phyloP scores from a whole-genome alignment of 2,888 invertebrate species.

The Hyposoter didymator region DNA sequence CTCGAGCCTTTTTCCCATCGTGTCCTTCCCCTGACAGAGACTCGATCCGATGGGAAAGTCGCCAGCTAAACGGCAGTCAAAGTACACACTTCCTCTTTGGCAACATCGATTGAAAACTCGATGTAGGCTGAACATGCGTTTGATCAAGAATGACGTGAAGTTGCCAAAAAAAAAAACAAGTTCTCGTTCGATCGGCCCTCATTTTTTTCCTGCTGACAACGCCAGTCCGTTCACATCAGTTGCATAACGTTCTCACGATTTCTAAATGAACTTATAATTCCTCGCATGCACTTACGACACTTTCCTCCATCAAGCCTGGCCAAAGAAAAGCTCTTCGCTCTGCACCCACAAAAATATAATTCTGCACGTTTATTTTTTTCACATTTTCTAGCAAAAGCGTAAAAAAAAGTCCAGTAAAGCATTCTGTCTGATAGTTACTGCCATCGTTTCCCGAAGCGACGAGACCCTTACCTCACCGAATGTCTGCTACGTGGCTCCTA shows the following conservation, averaged over 20 bases:
- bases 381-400: background rate
- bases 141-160: background rate
- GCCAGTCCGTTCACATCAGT: too few relatives aligned
- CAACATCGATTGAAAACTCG: conserved; percentile 12
- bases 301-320: background rate
- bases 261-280: background rate
- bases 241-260: too few relatives aligned
- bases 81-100: background rate
- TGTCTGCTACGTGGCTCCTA: conserved; percentile 66
- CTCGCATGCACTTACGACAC: background rate
- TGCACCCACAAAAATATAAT: too few relatives aligned
- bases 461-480: conserved; percentile 62
- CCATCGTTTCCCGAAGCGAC: conserved; percentile 64
- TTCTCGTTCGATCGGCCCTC: background rate
- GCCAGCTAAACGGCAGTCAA: conserved; percentile 47
- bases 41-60: conserved; percentile 62
- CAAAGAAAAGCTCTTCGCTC: too few relatives aligned
- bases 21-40: background rate
- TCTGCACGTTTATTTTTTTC: background rate
- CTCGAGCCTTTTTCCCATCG: conserved; percentile 25
- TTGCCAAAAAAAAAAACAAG: background rate
- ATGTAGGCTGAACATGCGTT: background rate
- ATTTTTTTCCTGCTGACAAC: background rate
- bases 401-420: conserved; percentile 56
- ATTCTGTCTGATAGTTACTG: conserved; percentile 65